Evolutionary conservation across 2,888 invertebrate genomes (phyloP), one percentile per base, ranked within the genome.

Genomic region (Macropis europaea): DNA sequence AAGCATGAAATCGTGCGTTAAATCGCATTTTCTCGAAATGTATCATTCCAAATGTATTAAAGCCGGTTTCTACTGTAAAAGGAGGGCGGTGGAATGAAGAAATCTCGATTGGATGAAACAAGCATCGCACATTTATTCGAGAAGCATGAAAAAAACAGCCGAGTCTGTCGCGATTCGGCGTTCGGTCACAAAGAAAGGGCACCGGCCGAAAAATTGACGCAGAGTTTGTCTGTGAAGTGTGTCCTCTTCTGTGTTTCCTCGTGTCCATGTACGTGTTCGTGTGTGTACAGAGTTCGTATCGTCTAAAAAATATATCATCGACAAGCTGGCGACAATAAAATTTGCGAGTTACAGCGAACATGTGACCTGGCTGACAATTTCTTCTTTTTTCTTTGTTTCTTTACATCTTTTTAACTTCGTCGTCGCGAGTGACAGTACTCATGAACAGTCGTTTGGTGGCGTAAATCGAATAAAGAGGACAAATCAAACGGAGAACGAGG

Each of bases 271-370:
- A 11, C 24, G 15, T 42, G 15, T 50, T 13, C 22, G 9, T 17
- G 11, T 24, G 3, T 56, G 36, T 60, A 68, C 30, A 61, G 56
- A 71, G n/a, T n/a, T n/a, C 63, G 59, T 53, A 40, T 63, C 52
- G 34, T 59, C 70, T 63, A 72, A 72, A 72, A n/a, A 63, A 72
- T 72, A 70, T 63, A 70, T 70, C 42, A 17, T 57, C 63, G 53
- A n/a, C n/a, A 50, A 70, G 63, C 63, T 72, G 57, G 57, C 57
- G 57, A 47, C 54, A 42, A 62, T 67, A 48, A 62, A 53, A 50
- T 47, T 11, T 50, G 34, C 50, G 42, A 26, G 47, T 48, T 48
- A 32, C 52, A 47, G 42, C 50, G 45, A 9, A 50, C 47, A 40
- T 24, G 19, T 15, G 22, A n/a, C 40, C 24, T 24, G 15, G 13